Evolutionary conservation across 2,888 invertebrate genomes (phyloP), one percentile per base, ranked within the genome.

Genomic region (Heteropelma amictum): DNA sequence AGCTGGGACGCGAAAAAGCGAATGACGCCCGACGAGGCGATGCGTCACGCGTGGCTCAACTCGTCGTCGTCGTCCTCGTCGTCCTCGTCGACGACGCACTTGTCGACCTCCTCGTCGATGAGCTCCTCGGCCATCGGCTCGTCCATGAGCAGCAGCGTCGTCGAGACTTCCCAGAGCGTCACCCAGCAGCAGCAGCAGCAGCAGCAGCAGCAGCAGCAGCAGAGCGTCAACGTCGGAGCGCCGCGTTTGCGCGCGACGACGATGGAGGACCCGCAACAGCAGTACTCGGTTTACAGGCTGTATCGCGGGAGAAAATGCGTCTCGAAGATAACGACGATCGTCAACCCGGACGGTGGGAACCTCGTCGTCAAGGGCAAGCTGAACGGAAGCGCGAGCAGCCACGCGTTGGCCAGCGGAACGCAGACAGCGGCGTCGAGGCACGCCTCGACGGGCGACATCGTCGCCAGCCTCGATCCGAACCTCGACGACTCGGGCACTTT

Each of bases 1-100:
- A 96, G 96, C 89, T 98, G 98, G 98, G 97, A 98, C 90, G 95
- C 97, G 14, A 94, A 94, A 86, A 95, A 95, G 77, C 93, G 98
- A 77, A 94, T 98, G 93, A 97, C 96, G 2, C 96, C 98, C 0
- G 96, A 95, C 65, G 97, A 98, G 87, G 98, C 97, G 1, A 92
- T 95, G 19, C 93, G 94, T 63, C 98, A 98, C 90, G 96, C 96
- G 85, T 98, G 95, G 94, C 90, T 97, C 83, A 93, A 93, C 79
- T 92, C 93, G 38, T 88, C 90, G 53, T 89, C 89, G 58, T 86
- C 86, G 64, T 82, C 82, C 58, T 84, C 84, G 21, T 84, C 84
- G 21, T 89, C 90, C 53, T 89, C 89, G 54, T 86, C 86, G 65
- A 83, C 82, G 61, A 84, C 84, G 28, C 84, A 85, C 71, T 83